phyloP scores from a whole-genome alignment of 2,888 invertebrate genomes.

The Ferrisia virgata region DNA sequence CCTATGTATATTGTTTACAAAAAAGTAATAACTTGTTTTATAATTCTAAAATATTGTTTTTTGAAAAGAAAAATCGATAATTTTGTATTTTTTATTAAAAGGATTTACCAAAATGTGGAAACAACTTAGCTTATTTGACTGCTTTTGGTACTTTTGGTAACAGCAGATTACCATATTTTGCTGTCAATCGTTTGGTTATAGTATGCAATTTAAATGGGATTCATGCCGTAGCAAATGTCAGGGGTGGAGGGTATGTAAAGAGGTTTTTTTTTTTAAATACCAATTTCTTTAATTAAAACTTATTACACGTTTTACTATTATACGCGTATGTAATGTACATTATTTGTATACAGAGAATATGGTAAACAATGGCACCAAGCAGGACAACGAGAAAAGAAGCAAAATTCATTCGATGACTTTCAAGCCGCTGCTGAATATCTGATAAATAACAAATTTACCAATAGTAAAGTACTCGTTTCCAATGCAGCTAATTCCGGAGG shows the following conservation, averaged over 20 bases:
- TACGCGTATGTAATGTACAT: no score
- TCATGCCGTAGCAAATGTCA: constrained; percentile 86
- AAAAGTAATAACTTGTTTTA: not conserved
- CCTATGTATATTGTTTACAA: not conserved
- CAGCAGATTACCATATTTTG: constrained; percentile 85
- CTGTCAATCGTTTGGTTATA: constrained; percentile 79
- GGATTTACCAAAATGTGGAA: constrained; percentile 65
- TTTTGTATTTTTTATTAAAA: constrained; percentile 52
- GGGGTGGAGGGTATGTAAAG: constrained; percentile 92
- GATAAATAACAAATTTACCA: constrained; percentile 73
- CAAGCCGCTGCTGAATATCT: constrained; percentile 87
- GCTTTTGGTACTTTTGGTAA: constrained; percentile 99
- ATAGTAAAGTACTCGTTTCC: constrained; percentile 70
- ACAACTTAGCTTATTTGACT: constrained; percentile 80
- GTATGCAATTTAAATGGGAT: constrained; percentile 86
- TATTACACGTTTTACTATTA: not conserved
- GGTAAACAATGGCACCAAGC: no score
- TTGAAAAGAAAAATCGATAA: no score
- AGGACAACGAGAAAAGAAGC: constrained; percentile 89
- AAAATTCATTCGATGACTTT: constrained; percentile 97
- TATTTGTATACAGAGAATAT: no score
- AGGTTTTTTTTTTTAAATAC: not conserved
- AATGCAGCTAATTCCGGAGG: no score
- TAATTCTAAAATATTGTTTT: no score
- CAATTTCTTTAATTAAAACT: not conserved